phyloP scores from a whole-genome alignment of 1,140 invertebrate species.

The Ceratina australensis region DNA sequence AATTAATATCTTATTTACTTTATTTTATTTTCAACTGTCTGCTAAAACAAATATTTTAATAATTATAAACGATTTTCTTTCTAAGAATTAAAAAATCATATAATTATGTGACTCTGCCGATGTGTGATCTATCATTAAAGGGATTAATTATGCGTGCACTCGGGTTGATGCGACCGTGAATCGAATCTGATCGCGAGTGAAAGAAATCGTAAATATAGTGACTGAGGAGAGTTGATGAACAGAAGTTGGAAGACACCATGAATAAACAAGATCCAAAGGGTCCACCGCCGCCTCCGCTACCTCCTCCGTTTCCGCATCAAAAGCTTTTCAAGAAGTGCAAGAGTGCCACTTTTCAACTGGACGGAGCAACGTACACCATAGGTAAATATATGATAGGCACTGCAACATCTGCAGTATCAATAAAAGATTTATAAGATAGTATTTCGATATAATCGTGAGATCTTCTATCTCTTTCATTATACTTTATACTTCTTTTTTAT shows the following conservation, averaged over 20 bases:
- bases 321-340: slow-evolving; percentile 88
- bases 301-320: slow-evolving; percentile 60
- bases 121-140: too few species aligned
- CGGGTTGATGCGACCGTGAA: background rate
- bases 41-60: too few species aligned
- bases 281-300: slow-evolving; percentile 57
- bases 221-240: slow-evolving; percentile 29
- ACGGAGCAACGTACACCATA: slow-evolving; percentile 89
- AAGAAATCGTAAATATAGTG: background rate
- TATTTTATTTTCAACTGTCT: too few species aligned
- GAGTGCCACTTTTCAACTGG: slow-evolving; percentile 88
- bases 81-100: too few species aligned
- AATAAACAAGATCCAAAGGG: slow-evolving; percentile 43
- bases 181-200: slow-evolving; percentile 4
- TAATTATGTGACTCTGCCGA: too few species aligned
- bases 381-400: slow-evolving; percentile 81
- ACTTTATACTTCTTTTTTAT: too few species aligned
- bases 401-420: background rate
- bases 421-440: background rate
- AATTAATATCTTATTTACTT: too few species aligned
- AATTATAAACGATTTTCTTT: too few species aligned
- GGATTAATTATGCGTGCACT: background rate
- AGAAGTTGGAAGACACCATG: slow-evolving; percentile 37
- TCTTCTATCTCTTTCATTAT: background rate
- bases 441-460: background rate